Percentiles rank a stretch among this genome's conserved stretches.
Conservation (phyloP, 2,888 invertebrate genomes). For the Drosophila tanythrix region DNA sequence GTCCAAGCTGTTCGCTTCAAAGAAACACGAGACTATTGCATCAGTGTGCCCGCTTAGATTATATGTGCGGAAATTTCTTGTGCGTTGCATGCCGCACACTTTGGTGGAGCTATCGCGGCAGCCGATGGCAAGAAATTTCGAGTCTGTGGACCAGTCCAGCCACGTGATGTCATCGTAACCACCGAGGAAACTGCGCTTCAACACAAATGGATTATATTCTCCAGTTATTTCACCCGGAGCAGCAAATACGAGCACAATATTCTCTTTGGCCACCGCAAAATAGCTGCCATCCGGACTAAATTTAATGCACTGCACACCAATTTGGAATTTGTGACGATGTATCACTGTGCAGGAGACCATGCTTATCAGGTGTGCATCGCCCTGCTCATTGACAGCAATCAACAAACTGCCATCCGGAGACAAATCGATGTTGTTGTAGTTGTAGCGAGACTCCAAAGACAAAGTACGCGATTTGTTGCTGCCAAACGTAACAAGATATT, state of each 20-base stretch:
- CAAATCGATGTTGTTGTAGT: constrained; percentile 93
- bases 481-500: neutral
- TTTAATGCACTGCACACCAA: constrained; percentile 90
- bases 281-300: constrained; percentile 98
- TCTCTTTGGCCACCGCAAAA: constrained; percentile 95
- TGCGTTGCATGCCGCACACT: constrained; percentile 91
- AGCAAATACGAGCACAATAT: constrained; percentile 94
- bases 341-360: constrained; percentile 93
- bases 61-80: constrained; percentile 91
- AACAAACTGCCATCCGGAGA: constrained; percentile 95
- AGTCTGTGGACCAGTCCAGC: constrained; percentile 97
- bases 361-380: constrained; percentile 94
- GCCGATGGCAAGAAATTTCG: constrained; percentile 94
- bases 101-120: constrained; percentile 95
- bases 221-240: constrained; percentile 92
- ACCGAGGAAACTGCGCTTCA: constrained; percentile 93
- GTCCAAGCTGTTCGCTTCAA: constrained; percentile 94
- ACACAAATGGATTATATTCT: constrained; percentile 94
- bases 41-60: constrained; percentile 94
- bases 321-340: constrained; percentile 93
- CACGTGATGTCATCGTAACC: constrained; percentile 93
- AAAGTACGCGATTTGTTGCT: constrained; percentile 96
- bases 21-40: constrained; percentile 93
- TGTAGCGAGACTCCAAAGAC: constrained; percentile 93
- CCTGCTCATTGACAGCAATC: constrained; percentile 96